Evolutionary conservation across 2,113 vertebrate genomes (phyloP), one percentile per base, ranked within the genome.

Genomic region (Notechis scutatus): DNA sequence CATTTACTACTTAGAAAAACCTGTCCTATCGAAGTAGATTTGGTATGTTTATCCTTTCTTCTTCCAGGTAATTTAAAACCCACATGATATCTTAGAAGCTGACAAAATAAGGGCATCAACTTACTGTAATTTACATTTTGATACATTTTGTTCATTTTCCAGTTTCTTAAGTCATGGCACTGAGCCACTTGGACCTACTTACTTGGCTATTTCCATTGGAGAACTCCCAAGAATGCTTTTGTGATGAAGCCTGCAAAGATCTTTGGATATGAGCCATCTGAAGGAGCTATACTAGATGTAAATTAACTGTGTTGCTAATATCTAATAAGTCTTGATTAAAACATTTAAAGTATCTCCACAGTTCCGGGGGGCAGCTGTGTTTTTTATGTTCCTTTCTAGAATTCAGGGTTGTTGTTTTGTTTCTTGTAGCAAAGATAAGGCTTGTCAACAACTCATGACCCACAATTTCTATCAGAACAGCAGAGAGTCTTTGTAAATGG

Each of bases 111-210:
- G 5, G 15, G 61, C 34, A 29, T 74, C 87, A 74, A n/a, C 50
- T 64, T 55, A 81, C 39, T 74, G 24, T 39, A 89, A 74, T 89
- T 92, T 89, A 52, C 91, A 89, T 81, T 74, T 89, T 92, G 87
- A 92, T 92, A 50, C 50, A 45, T 89, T 92, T 81, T 50, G 34
- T 89, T 89, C 87, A 89, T 89, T 88, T 92, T 92, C 87, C 50
- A 74, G 34, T 92, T 89, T 92, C 87, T 74, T 92, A 74, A 87
- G 87, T 89, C 59, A 56, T 92, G 91, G 87, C 87, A 88, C 8
- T 10, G 18, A 26, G 61, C 87, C 91, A 92, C 55, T 92, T 88
- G 59, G 87, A 55, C 34, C 24, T 12, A 42, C 61, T 81, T 29
- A 55, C 50, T 74, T 92, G 61, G 91, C 59, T 52, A 45, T 89